These are phyloP conservation scores for Acronicta aceris DNA, from an alignment of 2,888 invertebrate species.

Conservation along the genomic window DNA sequence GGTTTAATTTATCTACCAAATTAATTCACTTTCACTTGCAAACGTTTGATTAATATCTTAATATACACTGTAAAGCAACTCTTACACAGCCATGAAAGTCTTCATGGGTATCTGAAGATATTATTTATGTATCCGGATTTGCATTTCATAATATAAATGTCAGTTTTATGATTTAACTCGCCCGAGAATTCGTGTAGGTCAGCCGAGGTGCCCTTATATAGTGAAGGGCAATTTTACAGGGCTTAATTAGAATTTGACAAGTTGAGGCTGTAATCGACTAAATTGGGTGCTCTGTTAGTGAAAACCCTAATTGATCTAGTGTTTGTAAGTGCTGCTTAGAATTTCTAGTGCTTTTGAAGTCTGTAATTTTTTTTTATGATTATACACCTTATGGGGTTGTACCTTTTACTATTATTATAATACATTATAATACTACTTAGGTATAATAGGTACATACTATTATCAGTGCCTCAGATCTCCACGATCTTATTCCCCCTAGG, in stretches of 20 bases:
- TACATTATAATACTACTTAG: too few relatives aligned
- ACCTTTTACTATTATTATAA: too few relatives aligned
- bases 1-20: conserved; percentile 76
- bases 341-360: background rate
- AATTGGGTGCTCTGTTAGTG: conserved; percentile 12
- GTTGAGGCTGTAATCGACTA: conserved; percentile 5
- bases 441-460: too few relatives aligned
- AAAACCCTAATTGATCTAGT: conserved; percentile 20
- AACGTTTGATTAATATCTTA: conserved; percentile 57
- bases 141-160: conserved; percentile 49
- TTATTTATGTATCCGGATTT: conserved; percentile 50
- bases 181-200: conserved; percentile 27
- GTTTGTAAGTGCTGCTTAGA: conserved; percentile 4
- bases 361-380: background rate
- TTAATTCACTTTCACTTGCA: conserved; percentile 68
- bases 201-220: conserved; percentile 18
- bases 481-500: too few relatives aligned
- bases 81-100: conserved; percentile 44
- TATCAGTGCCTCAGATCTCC: too few relatives aligned
- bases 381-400: background rate
- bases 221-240: conserved; percentile 17
- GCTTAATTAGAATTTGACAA: conserved; percentile 30
- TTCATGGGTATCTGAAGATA: conserved; percentile 38
- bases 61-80: conserved; percentile 37
- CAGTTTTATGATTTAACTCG: conserved; percentile 47